Evolutionary conservation across 1,140 invertebrate genomes (phyloP), one percentile per base, ranked within the genome.

Genomic region (Meloidogyne chitwoodi): DNA sequence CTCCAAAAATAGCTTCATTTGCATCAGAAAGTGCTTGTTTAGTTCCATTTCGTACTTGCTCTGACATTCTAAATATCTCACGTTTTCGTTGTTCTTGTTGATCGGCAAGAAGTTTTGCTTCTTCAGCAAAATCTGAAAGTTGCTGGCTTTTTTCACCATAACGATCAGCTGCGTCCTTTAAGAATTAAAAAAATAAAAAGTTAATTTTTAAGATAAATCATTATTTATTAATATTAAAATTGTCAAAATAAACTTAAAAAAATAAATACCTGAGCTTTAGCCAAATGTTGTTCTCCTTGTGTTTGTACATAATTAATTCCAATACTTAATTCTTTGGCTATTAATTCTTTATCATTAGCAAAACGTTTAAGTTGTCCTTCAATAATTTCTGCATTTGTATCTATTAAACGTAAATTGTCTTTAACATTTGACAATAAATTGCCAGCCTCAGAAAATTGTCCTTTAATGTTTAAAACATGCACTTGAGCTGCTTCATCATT

Each of bases 1-100:
- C 77, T n/a, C 85, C 85, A 72, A 83, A 87, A 66, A 86, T 87
- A 27, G 85, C 85, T 34, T 87, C 84, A 72, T 83, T 83, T 19
- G 85, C 85, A 44, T 85, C 86, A 19, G 71, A 72, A 26, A 77
- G 74, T 22, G 85, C 85, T 64, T 87, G 62, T 56, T 75, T 78
- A 3, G 84, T 82, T 19, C 44, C 63, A 44, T 79, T 84, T 12
- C 74, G 64, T 12, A 85, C 78, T 64, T 80, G 68, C 22, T 87
- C 80, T 12, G 83, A 79, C 16, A 82, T 38, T 61, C 74, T 66
- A 22, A 78, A 74, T 41, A 87, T 81, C 14, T 87, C 78, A 12
- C 72, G 31, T 26, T 71, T 74, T 63, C 78, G 73, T 26, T 83
- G 79, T 41, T 80, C 65, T 44, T 86, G 85, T 14, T 62, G 27